phyloP scores from a whole-genome alignment of 2,797 vertebrate species.

The Chromis chromis region DNA sequence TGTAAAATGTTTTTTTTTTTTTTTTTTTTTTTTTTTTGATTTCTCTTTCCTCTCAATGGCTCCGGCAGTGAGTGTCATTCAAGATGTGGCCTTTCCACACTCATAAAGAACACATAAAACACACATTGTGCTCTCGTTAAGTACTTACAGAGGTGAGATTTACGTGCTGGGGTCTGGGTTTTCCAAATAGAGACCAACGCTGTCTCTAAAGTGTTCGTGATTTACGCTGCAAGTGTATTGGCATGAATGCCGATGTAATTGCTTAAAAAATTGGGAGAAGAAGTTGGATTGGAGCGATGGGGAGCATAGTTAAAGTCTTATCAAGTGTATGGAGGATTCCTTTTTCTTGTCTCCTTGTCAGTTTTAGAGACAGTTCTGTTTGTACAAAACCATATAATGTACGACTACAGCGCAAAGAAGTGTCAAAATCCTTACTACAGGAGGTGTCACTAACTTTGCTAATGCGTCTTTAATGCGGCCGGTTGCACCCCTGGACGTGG shows the following conservation, averaged over 20 bases:
- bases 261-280: constrained; percentile 42
- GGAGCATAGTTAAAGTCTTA: constrained; percentile 26
- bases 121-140: constrained; percentile 83
- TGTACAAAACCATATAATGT: constrained; percentile 37
- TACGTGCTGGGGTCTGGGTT: constrained; percentile 74
- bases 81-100: constrained; percentile 82
- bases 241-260: constrained; percentile 62
- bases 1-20: constrained; percentile 68
- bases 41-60: constrained; percentile 49
- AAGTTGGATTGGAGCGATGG: constrained; percentile 53
- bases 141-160: constrained; percentile 81
- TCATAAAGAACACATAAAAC: constrained; percentile 85
- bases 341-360: constrained; percentile 26
- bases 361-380: constrained; percentile 43
- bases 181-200: constrained; percentile 71
- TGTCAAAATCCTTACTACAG: constrained; percentile 43
- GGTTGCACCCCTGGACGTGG: constrained; percentile 49
- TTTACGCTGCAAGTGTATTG: constrained; percentile 56
- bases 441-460: constrained; percentile 62
- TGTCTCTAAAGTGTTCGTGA: constrained; percentile 70
- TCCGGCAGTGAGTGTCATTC: constrained; percentile 78
- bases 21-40: constrained; percentile 35
- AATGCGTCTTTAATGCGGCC: constrained; percentile 67
- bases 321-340: constrained; percentile 2
- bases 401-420: constrained; percentile 24